Percentiles rank a stretch among this genome's conserved stretches.
Conservation (phyloP, 1,140 invertebrate species). For the Drosophila ohnishii region DNA sequence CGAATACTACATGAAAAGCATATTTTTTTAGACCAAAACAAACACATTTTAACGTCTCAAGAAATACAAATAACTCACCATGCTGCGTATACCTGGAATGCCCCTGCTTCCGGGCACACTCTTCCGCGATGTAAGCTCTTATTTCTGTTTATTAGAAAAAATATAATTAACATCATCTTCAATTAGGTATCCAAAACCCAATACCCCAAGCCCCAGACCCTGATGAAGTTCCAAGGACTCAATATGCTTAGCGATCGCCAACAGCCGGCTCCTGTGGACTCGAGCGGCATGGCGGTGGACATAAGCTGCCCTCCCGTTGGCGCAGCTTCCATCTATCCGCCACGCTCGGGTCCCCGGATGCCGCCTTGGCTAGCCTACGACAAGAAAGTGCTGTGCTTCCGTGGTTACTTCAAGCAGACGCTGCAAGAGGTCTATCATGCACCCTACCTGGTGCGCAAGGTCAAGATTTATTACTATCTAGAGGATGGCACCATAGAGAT, state of each 20-base stretch:
- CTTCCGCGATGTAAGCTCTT: slow-evolving; percentile 70
- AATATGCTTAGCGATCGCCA: slow-evolving; percentile 79
- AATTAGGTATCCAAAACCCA: slow-evolving; percentile 85
- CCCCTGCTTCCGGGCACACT: slow-evolving; percentile 75
- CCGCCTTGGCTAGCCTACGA: slow-evolving; percentile 94
- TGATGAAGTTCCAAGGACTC: slow-evolving; percentile 81
- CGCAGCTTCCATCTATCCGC: slow-evolving; percentile 87
- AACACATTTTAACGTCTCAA: not conserved
- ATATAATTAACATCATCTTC: not conserved
- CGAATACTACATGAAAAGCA: not conserved
- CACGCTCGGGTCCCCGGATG: slow-evolving; percentile 87
- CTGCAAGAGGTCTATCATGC: slow-evolving; percentile 88
- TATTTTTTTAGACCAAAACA: slow-evolving; percentile 5
- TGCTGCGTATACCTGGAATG: slow-evolving; percentile 79
- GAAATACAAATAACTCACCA: slow-evolving; percentile 14
- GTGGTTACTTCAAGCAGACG: slow-evolving; percentile 93
- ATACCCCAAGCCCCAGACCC: slow-evolving; percentile 83
- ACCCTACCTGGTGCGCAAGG: slow-evolving; percentile 88
- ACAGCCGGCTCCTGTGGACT: slow-evolving; percentile 42
- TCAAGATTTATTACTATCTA: slow-evolving; percentile 93
- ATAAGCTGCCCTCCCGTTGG: slow-evolving; percentile 69
- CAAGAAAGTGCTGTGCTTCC: slow-evolving; percentile 92
- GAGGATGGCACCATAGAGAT: slow-evolving; percentile 96
- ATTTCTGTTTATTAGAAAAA: not conserved
- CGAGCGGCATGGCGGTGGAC: slow-evolving; percentile 53